Evolutionary conservation across 2,113 vertebrate species (phyloP), one percentile per base, ranked within the genome.

Genomic region (Periophthalmus modestus): DNA sequence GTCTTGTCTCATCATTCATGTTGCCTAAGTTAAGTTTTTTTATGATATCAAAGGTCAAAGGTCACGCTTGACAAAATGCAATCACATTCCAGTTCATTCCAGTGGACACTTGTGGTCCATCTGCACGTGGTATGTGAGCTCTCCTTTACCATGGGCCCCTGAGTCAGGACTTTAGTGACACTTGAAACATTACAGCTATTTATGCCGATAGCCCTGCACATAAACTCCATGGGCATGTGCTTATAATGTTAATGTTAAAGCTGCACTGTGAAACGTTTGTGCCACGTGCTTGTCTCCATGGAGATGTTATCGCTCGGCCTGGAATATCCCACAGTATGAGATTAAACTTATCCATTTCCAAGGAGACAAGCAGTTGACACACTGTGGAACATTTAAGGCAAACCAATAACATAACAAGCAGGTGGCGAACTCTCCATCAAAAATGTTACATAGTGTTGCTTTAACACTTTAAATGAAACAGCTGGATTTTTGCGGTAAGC

Each of bases 111-210:
- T 33, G 43, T 50, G 54, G 58, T 62, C 73, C n/a, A 65, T 24
- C 19, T 67, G 33, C 50, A 48, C 33, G 66, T 72, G 76, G 68
- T 75, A 69, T 80, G 73, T 67, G 36, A 34, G 54, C 46, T 70
- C 15, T 74, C 24, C n/a, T 78, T 63, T 18, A 73, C 72, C 66
- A 14, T 50, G 33, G 15, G 13, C 5, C n/a, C 11, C n/a, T 80
- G 66, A 69, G 15, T 83, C 71, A 47, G 78, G 63, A 48, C 33
- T 57, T 62, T 9, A 23, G 43, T 82, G 79, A 75, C 72, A 82
- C 68, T 72, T 71, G 72, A 78, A 57, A 74, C 67, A 80, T 57
- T 11, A 24, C 18, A 77, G 61, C 67, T 73, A 68, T 78, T 79
- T 84, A 55, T 77, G 71, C 39, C 9, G 11, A 47, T 46, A 24